Percentiles rank a stretch among this genome's conserved stretches.
These are phyloP conservation scores for Tetragnatha montana DNA, from an alignment of 2,888 invertebrate species.

Conservation along the genomic window DNA sequence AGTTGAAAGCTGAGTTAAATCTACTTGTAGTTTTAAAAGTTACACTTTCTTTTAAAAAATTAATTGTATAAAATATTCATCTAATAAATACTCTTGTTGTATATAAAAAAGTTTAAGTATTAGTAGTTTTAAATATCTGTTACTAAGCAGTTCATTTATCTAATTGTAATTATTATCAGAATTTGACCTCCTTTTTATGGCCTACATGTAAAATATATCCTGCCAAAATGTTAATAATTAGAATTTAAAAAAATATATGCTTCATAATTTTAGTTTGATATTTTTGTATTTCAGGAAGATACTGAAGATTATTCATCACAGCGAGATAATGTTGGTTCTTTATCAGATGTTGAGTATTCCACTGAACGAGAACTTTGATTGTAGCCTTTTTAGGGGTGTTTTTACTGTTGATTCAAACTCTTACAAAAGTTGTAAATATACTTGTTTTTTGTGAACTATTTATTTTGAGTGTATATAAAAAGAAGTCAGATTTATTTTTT, in stretches of 20 bases:
- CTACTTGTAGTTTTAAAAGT: too few species aligned
- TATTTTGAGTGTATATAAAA: constrained; percentile 17
- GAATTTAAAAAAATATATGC: background rate
- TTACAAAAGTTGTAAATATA: background rate
- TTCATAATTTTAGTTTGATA: background rate
- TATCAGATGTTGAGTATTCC: constrained; percentile 68
- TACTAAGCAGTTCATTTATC: too few species aligned
- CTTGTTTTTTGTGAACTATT: background rate
- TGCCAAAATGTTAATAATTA: background rate
- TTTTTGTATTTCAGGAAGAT: constrained; percentile 49
- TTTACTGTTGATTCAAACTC: background rate
- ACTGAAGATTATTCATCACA: constrained; percentile 54
- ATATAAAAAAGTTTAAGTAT: too few species aligned
- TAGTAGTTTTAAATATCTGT: too few species aligned
- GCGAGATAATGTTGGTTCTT: constrained; percentile 58
- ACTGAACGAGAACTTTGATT: constrained; percentile 44
- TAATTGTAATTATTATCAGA: too few species aligned
- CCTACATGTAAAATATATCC: too few species aligned
- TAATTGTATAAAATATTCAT: too few species aligned
- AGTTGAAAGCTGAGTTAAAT: too few species aligned
- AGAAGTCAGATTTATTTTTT: constrained; percentile 11
- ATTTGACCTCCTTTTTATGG: too few species aligned
- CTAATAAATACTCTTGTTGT: too few species aligned
- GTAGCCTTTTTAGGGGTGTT: background rate
- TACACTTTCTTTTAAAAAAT: too few species aligned